Conservation (phyloP, 2,888 invertebrate genomes). For the Leucophenga montana region DNA sequence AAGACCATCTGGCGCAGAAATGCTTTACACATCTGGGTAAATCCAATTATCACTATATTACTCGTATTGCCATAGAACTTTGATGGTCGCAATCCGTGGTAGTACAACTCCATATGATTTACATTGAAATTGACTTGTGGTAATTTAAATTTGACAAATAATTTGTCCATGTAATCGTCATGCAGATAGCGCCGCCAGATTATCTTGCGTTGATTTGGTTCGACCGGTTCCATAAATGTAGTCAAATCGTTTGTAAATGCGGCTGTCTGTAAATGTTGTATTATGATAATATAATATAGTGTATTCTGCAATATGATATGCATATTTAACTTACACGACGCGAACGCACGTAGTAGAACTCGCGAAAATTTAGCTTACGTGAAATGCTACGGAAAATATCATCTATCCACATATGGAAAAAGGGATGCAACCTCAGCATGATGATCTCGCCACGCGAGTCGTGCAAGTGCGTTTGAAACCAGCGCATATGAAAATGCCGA, state of each 20-base stretch:
- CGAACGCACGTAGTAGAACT: conserved; percentile 53
- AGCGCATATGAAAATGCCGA: conserved; percentile 49
- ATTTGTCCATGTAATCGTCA: not conserved
- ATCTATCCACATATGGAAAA: conserved; percentile 55
- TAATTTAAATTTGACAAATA: not conserved
- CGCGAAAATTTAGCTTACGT: conserved; percentile 50
- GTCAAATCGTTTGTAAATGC: conserved; percentile 55
- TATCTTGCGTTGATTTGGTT: conserved; percentile 52
- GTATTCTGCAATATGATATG: not conserved
- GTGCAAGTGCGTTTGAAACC: conserved; percentile 38
- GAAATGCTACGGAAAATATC: conserved; percentile 58
- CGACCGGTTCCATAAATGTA: conserved; percentile 59
- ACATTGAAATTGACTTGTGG: conserved; percentile 35
- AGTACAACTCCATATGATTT: conserved; percentile 50
- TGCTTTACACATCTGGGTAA: conserved; percentile 56
- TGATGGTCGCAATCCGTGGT: conserved; percentile 49
- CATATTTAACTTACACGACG: conserved; percentile 36
- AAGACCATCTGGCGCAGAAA: conserved; percentile 62
- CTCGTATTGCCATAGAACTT: conserved; percentile 49
- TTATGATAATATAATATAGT: not conserved
- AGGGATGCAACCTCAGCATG: conserved; percentile 60
- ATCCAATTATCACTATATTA: conserved; percentile 62
- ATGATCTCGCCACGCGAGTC: conserved; percentile 54
- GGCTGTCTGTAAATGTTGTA: conserved; percentile 17
- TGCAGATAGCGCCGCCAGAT: not conserved